A percentile compares a stretch with the other conserved stretches of the same genome.
Evolutionary conservation across 2,113 vertebrate genomes (phyloP).

Genomic region (Fulmarus glacialis): DNA sequence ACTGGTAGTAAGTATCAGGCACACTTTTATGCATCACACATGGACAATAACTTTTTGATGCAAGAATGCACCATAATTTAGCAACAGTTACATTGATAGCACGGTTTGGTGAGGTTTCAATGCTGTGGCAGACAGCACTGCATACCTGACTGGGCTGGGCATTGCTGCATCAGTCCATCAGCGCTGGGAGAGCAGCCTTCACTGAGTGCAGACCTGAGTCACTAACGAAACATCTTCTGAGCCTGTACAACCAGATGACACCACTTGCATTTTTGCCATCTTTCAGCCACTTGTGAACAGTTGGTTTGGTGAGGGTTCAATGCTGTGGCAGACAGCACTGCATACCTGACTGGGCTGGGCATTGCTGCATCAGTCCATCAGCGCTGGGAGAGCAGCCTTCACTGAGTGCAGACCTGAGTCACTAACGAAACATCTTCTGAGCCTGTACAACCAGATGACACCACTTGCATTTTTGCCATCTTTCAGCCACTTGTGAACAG

Average conservation of each 20-base stretch:
- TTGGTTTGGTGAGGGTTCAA: neutral
- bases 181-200: neutral
- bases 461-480: neutral
- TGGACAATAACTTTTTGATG: neutral
- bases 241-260: neutral
- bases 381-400: neutral
- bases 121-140: fast-evolving
- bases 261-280: neutral
- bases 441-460: neutral
- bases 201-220: neutral
- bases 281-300: neutral
- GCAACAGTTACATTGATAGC: neutral
- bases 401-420: neutral
- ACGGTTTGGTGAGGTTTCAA: neutral
- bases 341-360: neutral
- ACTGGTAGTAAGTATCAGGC: neutral
- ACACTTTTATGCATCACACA: neutral
- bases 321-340: fast-evolving
- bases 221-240: neutral
- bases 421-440: neutral
- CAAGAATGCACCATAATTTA: neutral
- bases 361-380: neutral
- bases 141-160: neutral
- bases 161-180: neutral
- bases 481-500: neutral